phyloP scores from a whole-genome alignment of 2,113 vertebrate species.

The Tonatia bakeri region DNA sequence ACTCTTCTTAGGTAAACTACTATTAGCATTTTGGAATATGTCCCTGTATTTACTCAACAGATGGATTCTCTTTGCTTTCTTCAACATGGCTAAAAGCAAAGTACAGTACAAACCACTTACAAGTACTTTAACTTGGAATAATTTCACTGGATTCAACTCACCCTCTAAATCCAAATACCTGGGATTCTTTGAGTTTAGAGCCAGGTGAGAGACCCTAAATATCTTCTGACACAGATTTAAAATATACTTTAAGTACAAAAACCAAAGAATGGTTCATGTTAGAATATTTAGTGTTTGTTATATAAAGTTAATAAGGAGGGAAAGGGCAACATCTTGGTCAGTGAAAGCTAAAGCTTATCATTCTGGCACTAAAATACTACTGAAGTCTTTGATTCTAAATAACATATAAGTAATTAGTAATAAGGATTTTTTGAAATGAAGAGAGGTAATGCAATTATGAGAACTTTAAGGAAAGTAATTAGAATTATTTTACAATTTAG shows the following conservation, averaged over 20 bases:
- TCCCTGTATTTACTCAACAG: not conserved
- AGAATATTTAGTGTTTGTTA: not conserved
- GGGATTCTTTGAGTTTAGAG: conserved; percentile 1
- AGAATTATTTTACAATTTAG: not conserved
- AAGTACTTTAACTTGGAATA: not conserved
- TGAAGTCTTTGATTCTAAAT: conserved; percentile 9
- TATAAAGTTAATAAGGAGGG: not conserved
- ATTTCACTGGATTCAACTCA: not conserved
- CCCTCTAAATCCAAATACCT: not conserved
- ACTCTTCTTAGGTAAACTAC: conserved; percentile 3
- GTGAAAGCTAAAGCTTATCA: not conserved
- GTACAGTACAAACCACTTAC: not conserved
- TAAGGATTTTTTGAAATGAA: conserved; percentile 22
- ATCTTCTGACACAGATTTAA: conserved; percentile 1
- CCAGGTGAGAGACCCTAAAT: not conserved
- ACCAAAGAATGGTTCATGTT: conserved; percentile 14
- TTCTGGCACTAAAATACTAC: conserved; percentile 8
- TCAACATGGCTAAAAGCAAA: not conserved
- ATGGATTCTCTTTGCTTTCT: not conserved
- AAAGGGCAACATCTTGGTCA: not conserved
- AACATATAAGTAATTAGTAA: conserved; percentile 16
- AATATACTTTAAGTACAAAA: conserved; percentile 27
- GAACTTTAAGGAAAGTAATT: conserved; percentile 12
- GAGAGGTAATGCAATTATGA: not conserved
- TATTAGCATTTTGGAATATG: not conserved